These are phyloP conservation scores for Drosophila longiperda DNA, from an alignment of 2,888 invertebrate genomes.

Conservation along the genomic window DNA sequence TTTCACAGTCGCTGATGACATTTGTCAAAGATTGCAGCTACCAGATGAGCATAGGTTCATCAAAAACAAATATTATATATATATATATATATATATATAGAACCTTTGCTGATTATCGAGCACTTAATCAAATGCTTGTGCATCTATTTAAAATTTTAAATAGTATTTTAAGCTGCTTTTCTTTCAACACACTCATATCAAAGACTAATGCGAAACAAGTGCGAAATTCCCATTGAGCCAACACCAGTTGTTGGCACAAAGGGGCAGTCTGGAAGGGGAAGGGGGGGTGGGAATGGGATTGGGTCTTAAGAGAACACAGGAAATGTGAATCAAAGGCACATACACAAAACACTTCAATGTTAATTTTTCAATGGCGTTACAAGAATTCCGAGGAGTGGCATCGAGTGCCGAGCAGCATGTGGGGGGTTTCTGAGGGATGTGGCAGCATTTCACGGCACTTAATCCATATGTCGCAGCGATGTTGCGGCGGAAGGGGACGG, in stretches of 20 bases:
- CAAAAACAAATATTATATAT: not conserved
- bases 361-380: constrained; percentile 57
- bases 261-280: not conserved
- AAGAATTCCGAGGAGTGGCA: constrained; percentile 20
- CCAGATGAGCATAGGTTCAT: not conserved
- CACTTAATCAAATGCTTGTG: constrained; percentile 2
- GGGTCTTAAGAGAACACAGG: constrained; percentile 21
- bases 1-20: constrained; percentile 55
- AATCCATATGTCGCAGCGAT: constrained; percentile 71
- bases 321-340: constrained; percentile 53
- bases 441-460: constrained; percentile 67
- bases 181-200: constrained; percentile 33
- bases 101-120: constrained; percentile 1
- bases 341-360: constrained; percentile 51
- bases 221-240: constrained; percentile 48
- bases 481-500: constrained; percentile 4
- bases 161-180: constrained; percentile 28
- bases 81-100: not conserved
- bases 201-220: constrained; percentile 61
- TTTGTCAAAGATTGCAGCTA: constrained; percentile 24
- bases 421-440: constrained; percentile 20
- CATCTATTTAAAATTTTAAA: constrained; percentile 11
- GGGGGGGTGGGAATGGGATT: not conserved
- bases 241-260: not conserved
- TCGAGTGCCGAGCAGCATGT: constrained; percentile 1